These are phyloP conservation scores for Helicoverpa zea DNA, from an alignment of 1,140 invertebrate genomes.

Conservation along the genomic window DNA sequence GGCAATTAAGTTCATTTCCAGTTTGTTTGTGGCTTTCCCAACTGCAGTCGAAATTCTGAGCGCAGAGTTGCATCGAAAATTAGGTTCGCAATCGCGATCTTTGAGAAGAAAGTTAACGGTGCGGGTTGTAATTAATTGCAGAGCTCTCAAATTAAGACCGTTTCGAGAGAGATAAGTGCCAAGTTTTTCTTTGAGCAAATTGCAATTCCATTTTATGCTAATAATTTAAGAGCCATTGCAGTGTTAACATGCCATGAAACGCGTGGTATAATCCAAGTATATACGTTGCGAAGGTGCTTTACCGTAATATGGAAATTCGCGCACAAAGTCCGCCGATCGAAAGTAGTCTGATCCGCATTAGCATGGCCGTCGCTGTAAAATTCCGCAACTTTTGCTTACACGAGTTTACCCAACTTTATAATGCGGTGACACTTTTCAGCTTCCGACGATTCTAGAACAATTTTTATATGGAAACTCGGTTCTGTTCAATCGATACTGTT, in stretches of 20 bases:
- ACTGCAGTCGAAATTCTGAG: background rate
- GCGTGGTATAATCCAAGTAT: background rate
- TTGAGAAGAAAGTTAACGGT: background rate
- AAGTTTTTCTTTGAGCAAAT: slow-evolving; percentile 14
- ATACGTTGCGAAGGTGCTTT: background rate
- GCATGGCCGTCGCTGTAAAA: slow-evolving; percentile 12
- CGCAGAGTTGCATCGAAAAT: background rate
- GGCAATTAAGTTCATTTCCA: background rate
- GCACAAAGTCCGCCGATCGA: background rate
- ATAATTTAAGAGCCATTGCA: background rate
- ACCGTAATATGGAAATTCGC: slow-evolving; percentile 7
- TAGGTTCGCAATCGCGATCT: background rate
- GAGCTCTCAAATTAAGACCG: background rate
- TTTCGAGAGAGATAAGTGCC: background rate
- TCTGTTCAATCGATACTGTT: slow-evolving; percentile 1
- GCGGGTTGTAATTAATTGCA: slow-evolving; percentile 27
- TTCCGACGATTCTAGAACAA: background rate
- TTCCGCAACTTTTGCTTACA: slow-evolving; percentile 12
- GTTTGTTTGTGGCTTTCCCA: background rate
- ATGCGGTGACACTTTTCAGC: slow-evolving; percentile 22
- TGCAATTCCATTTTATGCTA: background rate
- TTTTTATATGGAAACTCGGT: slow-evolving; percentile 15
- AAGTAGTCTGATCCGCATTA: slow-evolving; percentile 12
- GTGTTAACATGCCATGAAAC: background rate
- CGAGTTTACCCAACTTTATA: slow-evolving; percentile 11